Conservation (phyloP, 2,797 vertebrate species). For the Odontamblyopus lacepedii region DNA sequence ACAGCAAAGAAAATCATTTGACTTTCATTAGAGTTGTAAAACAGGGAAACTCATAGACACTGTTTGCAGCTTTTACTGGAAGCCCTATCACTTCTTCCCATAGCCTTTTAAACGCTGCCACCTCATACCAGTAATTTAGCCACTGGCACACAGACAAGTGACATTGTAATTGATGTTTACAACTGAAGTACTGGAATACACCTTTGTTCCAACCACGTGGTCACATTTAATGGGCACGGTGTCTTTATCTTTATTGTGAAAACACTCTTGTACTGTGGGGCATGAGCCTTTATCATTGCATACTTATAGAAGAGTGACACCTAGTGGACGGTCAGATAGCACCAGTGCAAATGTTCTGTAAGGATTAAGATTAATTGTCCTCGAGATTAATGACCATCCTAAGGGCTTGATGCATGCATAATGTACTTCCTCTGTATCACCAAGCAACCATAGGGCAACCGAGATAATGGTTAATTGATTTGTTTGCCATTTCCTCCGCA, state of each 20-base stretch:
- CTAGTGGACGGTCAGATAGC: constrained; percentile 50
- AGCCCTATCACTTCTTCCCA: constrained; percentile 41
- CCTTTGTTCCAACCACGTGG: background rate
- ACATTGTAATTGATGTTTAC: constrained; percentile 4
- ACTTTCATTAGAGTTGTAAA: constrained; percentile 30
- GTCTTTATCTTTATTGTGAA: background rate
- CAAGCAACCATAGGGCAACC: constrained; percentile 6
- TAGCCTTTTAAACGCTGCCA: constrained; percentile 16
- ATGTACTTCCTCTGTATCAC: constrained; percentile 29
- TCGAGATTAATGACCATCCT: constrained; percentile 42
- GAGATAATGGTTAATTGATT: constrained; percentile 16
- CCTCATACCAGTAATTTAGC: constrained; percentile 19
- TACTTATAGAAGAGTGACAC: constrained; percentile 52
- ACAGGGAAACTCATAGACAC: constrained; percentile 38
- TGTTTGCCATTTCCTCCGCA: background rate
- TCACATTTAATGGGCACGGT: background rate
- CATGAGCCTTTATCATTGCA: background rate
- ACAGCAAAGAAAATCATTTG: constrained; percentile 10
- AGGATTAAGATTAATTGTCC: constrained; percentile 17
- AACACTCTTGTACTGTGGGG: background rate
- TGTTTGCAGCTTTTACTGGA: constrained; percentile 59
- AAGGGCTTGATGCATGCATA: constrained; percentile 27
- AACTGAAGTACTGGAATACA: constrained; percentile 1
- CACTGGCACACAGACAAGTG: constrained; percentile 20
- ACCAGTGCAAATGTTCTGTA: background rate